phyloP scores from a whole-genome alignment of 2,113 vertebrate species.

The Dicrurus megarhynchus region DNA sequence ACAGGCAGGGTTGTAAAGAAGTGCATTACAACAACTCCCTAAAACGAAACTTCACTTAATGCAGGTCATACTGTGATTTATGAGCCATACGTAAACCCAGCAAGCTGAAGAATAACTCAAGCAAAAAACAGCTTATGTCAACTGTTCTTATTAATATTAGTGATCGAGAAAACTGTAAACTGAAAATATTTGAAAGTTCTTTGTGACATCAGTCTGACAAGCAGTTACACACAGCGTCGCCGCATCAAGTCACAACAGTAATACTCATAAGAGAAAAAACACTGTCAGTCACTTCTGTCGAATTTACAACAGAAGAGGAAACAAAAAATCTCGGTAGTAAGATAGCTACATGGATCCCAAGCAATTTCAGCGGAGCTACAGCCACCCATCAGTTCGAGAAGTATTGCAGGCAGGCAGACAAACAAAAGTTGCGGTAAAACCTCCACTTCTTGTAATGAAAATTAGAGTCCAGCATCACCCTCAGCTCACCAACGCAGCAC shows the following conservation, averaged over 20 bases:
- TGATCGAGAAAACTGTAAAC: background rate
- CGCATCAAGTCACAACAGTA: background rate
- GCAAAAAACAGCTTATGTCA: background rate
- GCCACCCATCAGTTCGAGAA: background rate
- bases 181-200: background rate
- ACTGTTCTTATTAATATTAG: background rate
- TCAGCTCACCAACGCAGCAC: too few species aligned
- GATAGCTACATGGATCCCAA: background rate
- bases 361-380: background rate
- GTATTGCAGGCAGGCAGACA: background rate
- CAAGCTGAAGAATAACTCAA: background rate
- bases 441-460: background rate
- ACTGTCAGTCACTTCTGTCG: background rate
- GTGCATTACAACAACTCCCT: background rate
- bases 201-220: background rate
- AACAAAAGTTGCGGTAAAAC: background rate
- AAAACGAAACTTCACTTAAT: slow-evolving; percentile 28
- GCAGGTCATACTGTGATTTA: slow-evolving; percentile 10
- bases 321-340: background rate
- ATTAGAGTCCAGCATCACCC: background rate
- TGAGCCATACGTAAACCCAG: background rate
- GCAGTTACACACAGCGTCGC: background rate
- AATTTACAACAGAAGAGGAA: background rate
- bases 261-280: background rate
- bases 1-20: background rate